phyloP scores from a whole-genome alignment of 2,888 invertebrate species.

The Alsophila aescularia region DNA sequence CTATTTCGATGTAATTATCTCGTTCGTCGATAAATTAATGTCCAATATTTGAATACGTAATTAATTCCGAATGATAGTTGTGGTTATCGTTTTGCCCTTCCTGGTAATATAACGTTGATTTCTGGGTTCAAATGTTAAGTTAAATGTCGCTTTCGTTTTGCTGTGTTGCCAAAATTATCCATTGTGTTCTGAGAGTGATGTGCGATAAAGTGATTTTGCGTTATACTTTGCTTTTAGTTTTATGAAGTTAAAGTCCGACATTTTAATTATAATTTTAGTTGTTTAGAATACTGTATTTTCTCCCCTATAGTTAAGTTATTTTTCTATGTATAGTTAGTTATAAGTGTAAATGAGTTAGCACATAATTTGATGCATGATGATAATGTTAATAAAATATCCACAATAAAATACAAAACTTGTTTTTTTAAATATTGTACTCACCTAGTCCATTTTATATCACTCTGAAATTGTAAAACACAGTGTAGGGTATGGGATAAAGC shows the following conservation, averaged over 20 bases:
- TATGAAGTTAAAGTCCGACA: slow-evolving; percentile 77
- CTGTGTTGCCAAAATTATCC: slow-evolving; percentile 49
- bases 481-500: too few relatives aligned
- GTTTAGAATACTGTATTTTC: slow-evolving; percentile 82
- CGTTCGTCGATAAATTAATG: slow-evolving; percentile 64
- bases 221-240: slow-evolving; percentile 76
- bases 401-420: slow-evolving; percentile 77
- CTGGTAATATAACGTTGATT: slow-evolving; percentile 43
- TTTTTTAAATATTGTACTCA: too few relatives aligned
- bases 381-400: slow-evolving; percentile 85
- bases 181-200: slow-evolving; percentile 75
- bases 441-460: too few relatives aligned
- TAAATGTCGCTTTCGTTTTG: slow-evolving; percentile 39
- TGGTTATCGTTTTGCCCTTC: slow-evolving; percentile 44
- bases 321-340: slow-evolving; percentile 84
- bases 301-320: slow-evolving; percentile 83
- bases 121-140: slow-evolving; percentile 1
- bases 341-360: slow-evolving; percentile 84
- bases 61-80: slow-evolving; percentile 60
- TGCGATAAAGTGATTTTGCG: slow-evolving; percentile 71
- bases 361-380: slow-evolving; percentile 84
- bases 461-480: too few relatives aligned
- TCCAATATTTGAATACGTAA: slow-evolving; percentile 68
- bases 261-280: slow-evolving; percentile 75
- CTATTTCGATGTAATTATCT: slow-evolving; percentile 67